Evolutionary conservation across 2,797 vertebrate genomes (phyloP).

Genomic region (Molossus molossus): DNA sequence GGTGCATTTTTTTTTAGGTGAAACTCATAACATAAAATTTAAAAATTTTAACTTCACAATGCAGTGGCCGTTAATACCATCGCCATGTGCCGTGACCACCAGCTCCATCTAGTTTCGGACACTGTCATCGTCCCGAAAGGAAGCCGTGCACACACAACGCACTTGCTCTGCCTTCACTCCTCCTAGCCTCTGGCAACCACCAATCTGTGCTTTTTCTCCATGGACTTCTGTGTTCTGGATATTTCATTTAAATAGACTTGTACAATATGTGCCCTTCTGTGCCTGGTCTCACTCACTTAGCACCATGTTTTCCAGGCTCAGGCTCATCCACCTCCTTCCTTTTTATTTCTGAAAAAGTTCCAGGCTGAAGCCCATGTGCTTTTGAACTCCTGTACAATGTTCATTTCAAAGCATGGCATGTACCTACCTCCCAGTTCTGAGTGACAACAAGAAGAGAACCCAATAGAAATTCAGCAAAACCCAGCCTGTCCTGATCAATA

Average conservation of each 20-base stretch:
- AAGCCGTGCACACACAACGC: neutral
- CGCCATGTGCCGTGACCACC: neutral
- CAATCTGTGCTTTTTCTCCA: neutral
- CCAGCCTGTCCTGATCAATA: neutral
- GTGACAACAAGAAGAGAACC: neutral
- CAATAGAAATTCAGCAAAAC: neutral
- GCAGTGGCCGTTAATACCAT: neutral
- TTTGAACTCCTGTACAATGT: neutral
- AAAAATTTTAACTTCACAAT: neutral
- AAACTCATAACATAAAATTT: conserved; percentile 18
- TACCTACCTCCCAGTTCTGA: neutral
- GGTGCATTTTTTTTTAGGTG: neutral
- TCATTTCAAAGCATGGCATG: neutral
- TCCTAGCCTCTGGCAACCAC: neutral
- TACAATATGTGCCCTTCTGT: neutral
- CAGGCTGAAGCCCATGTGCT: neutral
- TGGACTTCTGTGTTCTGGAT: neutral
- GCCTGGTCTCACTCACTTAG: neutral
- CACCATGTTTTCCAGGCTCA: neutral
- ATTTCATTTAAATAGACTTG: neutral
- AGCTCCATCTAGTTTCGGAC: neutral
- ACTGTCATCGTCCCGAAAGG: neutral
- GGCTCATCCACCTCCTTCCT: neutral
- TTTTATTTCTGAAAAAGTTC: neutral
- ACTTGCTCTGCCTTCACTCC: too few relatives aligned